These are phyloP conservation scores for Heterotis niloticus DNA, from an alignment of 2,113 vertebrate genomes.

Conservation along the genomic window DNA sequence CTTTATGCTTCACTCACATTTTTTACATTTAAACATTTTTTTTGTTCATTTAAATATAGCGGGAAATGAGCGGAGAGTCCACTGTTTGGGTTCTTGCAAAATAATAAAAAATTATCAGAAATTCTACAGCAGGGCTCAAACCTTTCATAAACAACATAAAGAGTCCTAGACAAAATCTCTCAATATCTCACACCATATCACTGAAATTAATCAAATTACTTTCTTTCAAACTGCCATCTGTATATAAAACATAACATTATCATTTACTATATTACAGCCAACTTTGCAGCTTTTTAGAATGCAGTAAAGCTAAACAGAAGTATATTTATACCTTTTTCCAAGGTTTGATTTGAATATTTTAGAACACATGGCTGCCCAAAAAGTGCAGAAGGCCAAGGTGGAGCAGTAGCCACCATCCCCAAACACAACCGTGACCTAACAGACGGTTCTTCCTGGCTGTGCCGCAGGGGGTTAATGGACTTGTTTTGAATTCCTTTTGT, in stretches of 20 bases:
- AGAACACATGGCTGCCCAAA: not conserved
- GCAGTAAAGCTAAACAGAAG: no score
- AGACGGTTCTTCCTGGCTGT: not conserved
- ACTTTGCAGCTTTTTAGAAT: no score
- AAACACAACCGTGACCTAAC: not conserved
- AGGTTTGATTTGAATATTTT: not conserved
- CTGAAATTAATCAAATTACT: no score
- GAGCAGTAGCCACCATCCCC: not conserved
- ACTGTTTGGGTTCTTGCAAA: no score
- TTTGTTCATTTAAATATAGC: not conserved
- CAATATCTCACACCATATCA: no score
- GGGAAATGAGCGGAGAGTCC: not conserved
- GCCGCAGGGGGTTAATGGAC: conserved; percentile 51
- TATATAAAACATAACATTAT: no score
- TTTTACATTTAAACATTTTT: not conserved
- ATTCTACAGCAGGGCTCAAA: no score
- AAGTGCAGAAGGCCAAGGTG: not conserved
- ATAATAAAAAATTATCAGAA: no score
- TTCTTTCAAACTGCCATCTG: no score
- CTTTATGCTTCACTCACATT: not conserved
- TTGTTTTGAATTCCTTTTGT: conserved; percentile 66
- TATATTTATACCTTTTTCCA: not conserved
- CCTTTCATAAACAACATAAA: no score
- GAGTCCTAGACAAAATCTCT: no score
- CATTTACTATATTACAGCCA: no score